phyloP scores from a whole-genome alignment of 2,113 vertebrate genomes.

The Clarias magur region DNA sequence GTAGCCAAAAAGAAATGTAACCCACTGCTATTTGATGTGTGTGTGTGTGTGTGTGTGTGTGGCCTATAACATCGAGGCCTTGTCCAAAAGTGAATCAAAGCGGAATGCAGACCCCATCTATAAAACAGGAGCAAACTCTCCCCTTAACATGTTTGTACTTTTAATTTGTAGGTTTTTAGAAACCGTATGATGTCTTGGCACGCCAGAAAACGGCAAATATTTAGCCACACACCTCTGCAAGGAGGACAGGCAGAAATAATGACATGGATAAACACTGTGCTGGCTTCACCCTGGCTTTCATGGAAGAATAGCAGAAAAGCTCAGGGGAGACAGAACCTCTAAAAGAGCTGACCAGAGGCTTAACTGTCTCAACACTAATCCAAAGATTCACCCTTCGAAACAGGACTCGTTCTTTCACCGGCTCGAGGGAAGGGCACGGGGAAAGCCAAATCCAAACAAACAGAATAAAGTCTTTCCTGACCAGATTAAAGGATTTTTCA shows the following conservation, averaged over 20 bases:
- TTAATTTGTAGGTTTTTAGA: constrained; percentile 62
- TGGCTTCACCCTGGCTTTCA: constrained; percentile 49
- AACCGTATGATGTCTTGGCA: constrained; percentile 56
- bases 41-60: not conserved
- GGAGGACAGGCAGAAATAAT: constrained; percentile 51
- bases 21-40: not conserved
- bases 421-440: constrained; percentile 27
- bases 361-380: constrained; percentile 47
- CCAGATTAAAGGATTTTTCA: constrained; percentile 63
- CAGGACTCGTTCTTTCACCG: constrained; percentile 50
- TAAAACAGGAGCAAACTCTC: constrained; percentile 57
- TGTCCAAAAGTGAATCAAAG: not conserved
- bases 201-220: constrained; percentile 58
- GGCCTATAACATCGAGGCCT: not conserved
- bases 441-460: constrained; percentile 44
- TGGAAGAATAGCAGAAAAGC: constrained; percentile 30
- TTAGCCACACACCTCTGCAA: constrained; percentile 30
- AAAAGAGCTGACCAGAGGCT: constrained; percentile 30
- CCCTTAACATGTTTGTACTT: constrained; percentile 62
- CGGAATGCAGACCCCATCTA: constrained; percentile 4
- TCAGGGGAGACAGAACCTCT: constrained; percentile 36
- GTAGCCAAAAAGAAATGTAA: not conserved
- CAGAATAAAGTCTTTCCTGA: constrained; percentile 53
- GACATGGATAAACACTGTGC: constrained; percentile 46
- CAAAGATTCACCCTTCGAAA: constrained; percentile 60